A percentile compares a stretch with the other conserved stretches of the same genome.
phyloP scores from a whole-genome alignment of 2,113 vertebrate genomes.

The Notiomystis cincta region DNA sequence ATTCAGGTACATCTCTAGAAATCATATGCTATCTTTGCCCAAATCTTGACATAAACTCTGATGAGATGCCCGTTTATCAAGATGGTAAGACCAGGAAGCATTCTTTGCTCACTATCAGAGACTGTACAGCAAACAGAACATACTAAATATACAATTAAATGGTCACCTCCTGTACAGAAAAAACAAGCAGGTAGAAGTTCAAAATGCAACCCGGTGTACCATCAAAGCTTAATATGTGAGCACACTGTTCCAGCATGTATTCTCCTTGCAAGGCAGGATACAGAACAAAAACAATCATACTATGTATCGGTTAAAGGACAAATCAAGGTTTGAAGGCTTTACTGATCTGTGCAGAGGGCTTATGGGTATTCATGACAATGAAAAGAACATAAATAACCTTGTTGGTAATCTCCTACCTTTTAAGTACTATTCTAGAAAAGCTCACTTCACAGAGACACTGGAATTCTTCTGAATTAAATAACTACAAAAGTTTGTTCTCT shows the following conservation, averaged over 20 bases:
- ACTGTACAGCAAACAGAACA: neutral
- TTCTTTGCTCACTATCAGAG: neutral
- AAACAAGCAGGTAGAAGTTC: neutral
- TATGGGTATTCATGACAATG: neutral
- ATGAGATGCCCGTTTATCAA: neutral
- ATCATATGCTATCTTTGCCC: neutral
- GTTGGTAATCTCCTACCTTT: neutral
- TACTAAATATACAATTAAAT: neutral
- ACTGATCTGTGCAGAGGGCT: neutral
- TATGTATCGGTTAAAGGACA: neutral
- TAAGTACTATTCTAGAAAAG: neutral
- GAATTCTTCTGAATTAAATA: neutral
- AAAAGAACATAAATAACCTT: neutral
- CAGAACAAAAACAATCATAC: neutral
- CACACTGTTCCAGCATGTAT: neutral
- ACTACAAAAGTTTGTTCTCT: neutral
- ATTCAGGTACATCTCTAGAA: neutral
- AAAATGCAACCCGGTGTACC: neutral
- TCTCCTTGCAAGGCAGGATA: neutral
- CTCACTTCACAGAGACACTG: neutral
- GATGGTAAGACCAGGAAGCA: neutral
- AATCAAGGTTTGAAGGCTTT: neutral
- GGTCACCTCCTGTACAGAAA: neutral
- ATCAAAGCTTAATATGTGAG: neutral
- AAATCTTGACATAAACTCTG: neutral